Conservation (phyloP, 2,113 vertebrate genomes). For the Choloepus hoffmanni region DNA sequence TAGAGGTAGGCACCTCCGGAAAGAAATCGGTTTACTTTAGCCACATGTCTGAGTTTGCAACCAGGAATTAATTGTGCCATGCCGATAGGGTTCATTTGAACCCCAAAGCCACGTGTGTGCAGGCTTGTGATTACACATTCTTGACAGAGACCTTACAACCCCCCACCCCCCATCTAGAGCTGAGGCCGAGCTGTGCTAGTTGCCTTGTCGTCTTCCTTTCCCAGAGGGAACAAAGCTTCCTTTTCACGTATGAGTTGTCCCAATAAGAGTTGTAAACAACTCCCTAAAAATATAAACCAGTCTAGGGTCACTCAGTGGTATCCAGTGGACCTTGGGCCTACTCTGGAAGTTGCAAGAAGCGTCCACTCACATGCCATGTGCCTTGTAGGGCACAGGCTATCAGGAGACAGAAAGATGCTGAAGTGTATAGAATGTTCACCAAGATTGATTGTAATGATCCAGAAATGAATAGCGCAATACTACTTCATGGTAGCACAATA, state of each 20-base stretch:
- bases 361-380: no score
- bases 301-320: background rate
- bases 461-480: no score
- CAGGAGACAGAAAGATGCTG: no score
- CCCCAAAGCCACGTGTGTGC: background rate
- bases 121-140: background rate
- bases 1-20: background rate
- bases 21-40: conserved; percentile 7
- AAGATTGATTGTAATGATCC: no score
- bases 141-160: background rate
- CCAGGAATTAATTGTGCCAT: background rate
- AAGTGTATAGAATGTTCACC: no score
- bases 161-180: background rate
- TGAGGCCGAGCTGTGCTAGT: background rate
- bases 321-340: background rate
- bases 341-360: background rate
- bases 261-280: no score
- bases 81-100: background rate
- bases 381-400: no score
- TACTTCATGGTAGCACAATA: no score
- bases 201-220: no score
- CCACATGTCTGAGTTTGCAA: background rate
- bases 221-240: no score
- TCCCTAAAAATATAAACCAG: no score
- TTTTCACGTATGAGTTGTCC: no score